Evolutionary conservation across 1,140 invertebrate species (phyloP).

Genomic region (Yoshiicerus persimilis): DNA sequence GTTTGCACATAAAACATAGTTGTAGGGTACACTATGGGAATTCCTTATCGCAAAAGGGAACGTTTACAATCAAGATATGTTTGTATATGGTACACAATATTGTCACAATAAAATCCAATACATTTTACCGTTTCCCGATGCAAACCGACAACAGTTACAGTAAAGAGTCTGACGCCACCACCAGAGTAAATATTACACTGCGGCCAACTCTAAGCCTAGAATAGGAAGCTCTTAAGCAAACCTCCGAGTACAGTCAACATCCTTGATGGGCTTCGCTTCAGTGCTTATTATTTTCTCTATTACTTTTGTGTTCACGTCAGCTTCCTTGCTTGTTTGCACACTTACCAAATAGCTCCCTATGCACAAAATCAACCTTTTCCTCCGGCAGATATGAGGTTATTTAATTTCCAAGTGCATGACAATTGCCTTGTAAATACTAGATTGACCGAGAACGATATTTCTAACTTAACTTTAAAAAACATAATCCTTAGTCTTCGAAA

Average conservation of each 20-base stretch:
- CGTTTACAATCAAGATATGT: not conserved
- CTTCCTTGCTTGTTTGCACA: not conserved
- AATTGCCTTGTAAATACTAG: not conserved
- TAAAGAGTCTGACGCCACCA: not conserved
- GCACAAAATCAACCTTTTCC: not conserved
- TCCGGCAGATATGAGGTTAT: not conserved
- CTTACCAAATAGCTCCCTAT: not conserved
- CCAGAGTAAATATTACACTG: not conserved
- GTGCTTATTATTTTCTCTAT: conserved; percentile 18
- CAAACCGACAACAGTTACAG: not conserved
- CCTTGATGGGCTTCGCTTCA: conserved; percentile 13
- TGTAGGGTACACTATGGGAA: not conserved
- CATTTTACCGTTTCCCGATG: not conserved
- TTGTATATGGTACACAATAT: not conserved
- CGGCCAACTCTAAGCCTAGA: not conserved
- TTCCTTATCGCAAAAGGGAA: not conserved
- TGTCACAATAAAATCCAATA: conserved; percentile 11
- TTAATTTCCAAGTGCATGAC: not conserved
- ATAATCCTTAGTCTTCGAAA: no score
- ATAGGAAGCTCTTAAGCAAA: conserved; percentile 12
- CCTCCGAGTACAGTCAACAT: not conserved
- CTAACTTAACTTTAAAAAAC: no score
- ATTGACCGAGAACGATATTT: no score
- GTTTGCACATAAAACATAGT: not conserved
- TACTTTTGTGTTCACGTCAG: not conserved